Base-by-base conservation (phyloP, 2,888 invertebrate genomes). In the Blastobasis adustella region DNA sequence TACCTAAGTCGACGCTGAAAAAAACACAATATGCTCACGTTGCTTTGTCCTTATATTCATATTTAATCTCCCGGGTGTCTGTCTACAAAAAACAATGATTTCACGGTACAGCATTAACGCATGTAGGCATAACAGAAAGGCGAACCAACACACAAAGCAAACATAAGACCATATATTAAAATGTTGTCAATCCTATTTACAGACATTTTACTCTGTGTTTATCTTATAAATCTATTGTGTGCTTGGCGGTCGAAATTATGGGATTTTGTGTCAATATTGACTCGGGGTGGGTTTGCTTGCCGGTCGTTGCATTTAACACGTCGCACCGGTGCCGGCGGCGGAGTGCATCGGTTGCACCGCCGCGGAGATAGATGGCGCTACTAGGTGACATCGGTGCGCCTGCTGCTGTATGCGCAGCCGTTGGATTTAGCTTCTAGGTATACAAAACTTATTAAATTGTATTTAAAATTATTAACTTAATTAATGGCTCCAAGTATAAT, bases 141-240 rank as follows among this genome's bases (percentile, higher is more conserved):
- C 73, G 74, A 78, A 73, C 79, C 73, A 71, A 78, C 73, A 80
- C 73, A 80, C 82, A 85, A 77, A 76, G 80, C 66, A 85, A 86
- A 87, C 78, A 84, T 62, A 73, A 75, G 79, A 73, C 82, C 82
- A 83, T 85, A 84, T 87, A 87, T 87, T 86, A 86, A 86, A 88
- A 84, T 84, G 83, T 85, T 87, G 87, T 88, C 86, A 83, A 84
- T 82, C 76, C 79, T 87, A 85, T 88, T 88, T 86, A 81, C 87
- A 79, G 80, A 84, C 86, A 82, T 87, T 86, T 85, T 86, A 86
- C 85, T 81, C 79, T 72, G 73, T 87, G 84, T 88, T 88, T 88
- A 86, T 83, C 79, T 86, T 88, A 85, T 85, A 85, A 86, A 86
- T 85, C 87, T 83, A 85, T 87, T 88, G 87, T 87, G 79, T 83